Base-by-base conservation (phyloP, 2,888 invertebrate genomes). In the Ophion ellenae region DNA sequence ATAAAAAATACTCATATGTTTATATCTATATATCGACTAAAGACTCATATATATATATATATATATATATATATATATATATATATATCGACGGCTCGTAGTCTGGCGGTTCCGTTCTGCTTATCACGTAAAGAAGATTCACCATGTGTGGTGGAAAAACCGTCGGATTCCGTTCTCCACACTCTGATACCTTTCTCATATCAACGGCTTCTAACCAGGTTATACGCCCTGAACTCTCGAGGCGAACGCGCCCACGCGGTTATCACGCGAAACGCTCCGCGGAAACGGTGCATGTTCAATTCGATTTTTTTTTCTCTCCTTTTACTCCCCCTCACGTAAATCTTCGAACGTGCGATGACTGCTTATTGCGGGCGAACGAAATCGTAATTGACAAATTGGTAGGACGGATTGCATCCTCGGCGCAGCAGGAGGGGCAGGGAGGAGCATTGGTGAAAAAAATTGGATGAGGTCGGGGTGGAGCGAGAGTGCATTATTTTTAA, bases 91-190 rank as follows among this genome's bases (percentile, higher is more conserved):
- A 70, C 76, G 73, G 71, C 74, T 80, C 47, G 73, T 64, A 90
- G 85, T 87, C 89, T 85, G 80, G 89, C 89, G 90, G 94, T 94
- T 94, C 93, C 94, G 94, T 92, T 92, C 94, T 94, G 94, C 92
- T 94, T 94, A 90, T 89, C 91, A 84, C 91, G 86, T 80, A 90
- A 94, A 89, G 90, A 94, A 89, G 94, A 91, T 83, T 93, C 84
- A 93, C 93, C 94, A 93, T 69, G 73, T 91, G 32, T 71, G 78
- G 80, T 66, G 70, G 73, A 84, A 86, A 82, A 85, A 83, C 88
- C 90, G 89, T 90, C 90, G 87, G 89, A 89, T 89, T 89, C 90
- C 90, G 91, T 90, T 93, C 92, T 93, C 93, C 93, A 93, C 93
- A 93, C 93, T 93, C 94, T 93, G 87, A 94, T 94, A 93, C 93